These are phyloP conservation scores for Maniola hyperantus DNA, from an alignment of 2,888 invertebrate genomes.

Conservation along the genomic window DNA sequence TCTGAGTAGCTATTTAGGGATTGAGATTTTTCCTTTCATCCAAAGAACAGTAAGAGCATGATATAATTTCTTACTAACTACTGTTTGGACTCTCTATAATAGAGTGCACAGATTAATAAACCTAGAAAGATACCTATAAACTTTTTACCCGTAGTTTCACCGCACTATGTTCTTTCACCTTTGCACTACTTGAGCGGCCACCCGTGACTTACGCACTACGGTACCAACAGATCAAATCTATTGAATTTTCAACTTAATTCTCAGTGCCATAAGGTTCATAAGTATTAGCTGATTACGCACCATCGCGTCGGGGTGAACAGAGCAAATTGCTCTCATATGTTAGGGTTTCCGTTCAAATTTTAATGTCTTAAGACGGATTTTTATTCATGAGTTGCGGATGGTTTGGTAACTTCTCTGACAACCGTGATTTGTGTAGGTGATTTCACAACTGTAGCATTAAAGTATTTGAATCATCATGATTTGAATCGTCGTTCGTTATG, in stretches of 20 bases:
- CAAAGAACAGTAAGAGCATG: background rate
- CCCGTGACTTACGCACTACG: constrained; percentile 70
- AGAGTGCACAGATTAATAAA: constrained; percentile 20
- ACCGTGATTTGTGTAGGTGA: constrained; percentile 15
- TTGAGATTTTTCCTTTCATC: background rate
- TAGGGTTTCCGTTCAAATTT: constrained; percentile 51
- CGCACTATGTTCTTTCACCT: constrained; percentile 70
- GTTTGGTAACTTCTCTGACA: constrained; percentile 23
- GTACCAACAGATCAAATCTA: constrained; percentile 41
- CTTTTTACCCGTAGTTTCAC: constrained; percentile 26
- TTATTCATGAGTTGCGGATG: constrained; percentile 36
- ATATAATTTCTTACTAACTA: background rate
- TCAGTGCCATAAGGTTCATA: background rate
- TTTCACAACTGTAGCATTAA: constrained; percentile 8
- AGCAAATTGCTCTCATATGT: constrained; percentile 41
- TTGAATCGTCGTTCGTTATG: background rate
- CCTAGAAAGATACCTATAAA: constrained; percentile 26
- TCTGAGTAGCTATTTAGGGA: no score
- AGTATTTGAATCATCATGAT: background rate
- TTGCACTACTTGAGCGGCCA: constrained; percentile 70
- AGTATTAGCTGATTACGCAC: constrained; percentile 44
- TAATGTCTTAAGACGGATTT: constrained; percentile 37
- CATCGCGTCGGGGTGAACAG: constrained; percentile 51
- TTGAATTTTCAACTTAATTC: constrained; percentile 28
- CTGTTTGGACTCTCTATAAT: background rate